phyloP scores from a whole-genome alignment of 2,888 invertebrate genomes.

The Drosophila glabriapex region DNA sequence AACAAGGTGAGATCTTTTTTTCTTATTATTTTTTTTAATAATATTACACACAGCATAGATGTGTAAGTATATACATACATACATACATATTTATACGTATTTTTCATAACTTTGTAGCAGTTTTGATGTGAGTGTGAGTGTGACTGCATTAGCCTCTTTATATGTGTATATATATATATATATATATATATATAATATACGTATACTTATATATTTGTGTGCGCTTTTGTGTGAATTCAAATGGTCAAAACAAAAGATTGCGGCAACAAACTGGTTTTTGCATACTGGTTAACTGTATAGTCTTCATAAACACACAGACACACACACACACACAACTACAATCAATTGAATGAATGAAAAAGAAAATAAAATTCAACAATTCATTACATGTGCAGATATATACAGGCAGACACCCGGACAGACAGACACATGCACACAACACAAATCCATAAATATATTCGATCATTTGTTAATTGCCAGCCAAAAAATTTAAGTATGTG shows the following conservation, averaged over 20 bases:
- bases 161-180: conserved; percentile 11
- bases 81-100: conserved; percentile 5
- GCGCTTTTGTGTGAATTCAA: conserved; percentile 59
- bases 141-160: conserved; percentile 28
- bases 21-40: conserved; percentile 4
- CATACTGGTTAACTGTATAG: conserved; percentile 50
- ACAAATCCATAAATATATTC: neutral
- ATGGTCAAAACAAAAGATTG: conserved; percentile 71
- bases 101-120: conserved; percentile 21
- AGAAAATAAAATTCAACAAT: conserved; percentile 46
- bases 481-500: neutral
- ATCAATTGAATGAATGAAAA: conserved; percentile 34
- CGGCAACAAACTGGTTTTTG: conserved; percentile 69
- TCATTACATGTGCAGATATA: conserved; percentile 35
- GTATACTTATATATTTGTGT: conserved; percentile 25
- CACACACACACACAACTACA: conserved; percentile 5
- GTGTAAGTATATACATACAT: conserved; percentile 10
- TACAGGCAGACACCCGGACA: neutral
- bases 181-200: conserved; percentile 7
- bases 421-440: neutral
- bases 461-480: neutral
- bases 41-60: conserved; percentile 3
- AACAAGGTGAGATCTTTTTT: conserved; percentile 82
- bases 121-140: conserved; percentile 14
- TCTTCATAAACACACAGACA: conserved; percentile 29